Evolutionary conservation across 2,113 vertebrate genomes (phyloP), one percentile per base, ranked within the genome.

Genomic region (Atractosteus spatula): DNA sequence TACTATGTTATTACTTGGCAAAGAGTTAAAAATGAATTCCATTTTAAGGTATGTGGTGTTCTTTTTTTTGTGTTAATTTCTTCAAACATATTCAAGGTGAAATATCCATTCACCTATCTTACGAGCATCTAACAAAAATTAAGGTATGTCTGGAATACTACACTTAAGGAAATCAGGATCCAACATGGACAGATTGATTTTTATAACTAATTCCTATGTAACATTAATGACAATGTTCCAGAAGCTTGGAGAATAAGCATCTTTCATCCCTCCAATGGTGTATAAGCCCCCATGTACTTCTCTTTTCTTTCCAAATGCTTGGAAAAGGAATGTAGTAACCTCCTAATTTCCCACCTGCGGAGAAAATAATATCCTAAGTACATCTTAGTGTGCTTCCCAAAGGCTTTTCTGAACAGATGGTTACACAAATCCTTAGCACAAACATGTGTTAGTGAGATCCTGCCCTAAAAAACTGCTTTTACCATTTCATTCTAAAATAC

Each of bases 361-460:
- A 87, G 82, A 88, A 83, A 88, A 89, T 86, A 89, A 91, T 90
- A 89, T 88, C 85, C 84, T 90, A 88, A 91, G 85, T 89, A 88
- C 89, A 90, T 91, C 87, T 89, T 90, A 89, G 86, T 81, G 84
- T 84, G 86, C 83, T 87, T 85, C 87, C 82, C 80, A 87, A 88
- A 89, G 84, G 87, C 90, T 87, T 89, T 90, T 88, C 80, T 81
- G 85, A 92, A 90, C 91, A 91, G 88, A 91, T 90, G 90, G 89
- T 88, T 89, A 82, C 81, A 81, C 82, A 90, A 90, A 90, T 89
- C 86, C 83, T 79, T 80, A 84, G 86, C 76, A 74, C 77, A 81
- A 84, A 87, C 86, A 90, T 75, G 74, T 75, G 74, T 66, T 70
- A 55, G 56, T 62, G 55, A 66, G 69, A 54, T 65, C 42, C 55